These are phyloP conservation scores for Caenorhabditis japonica DNA, from an alignment of 2,888 invertebrate genomes.

Conservation along the genomic window DNA sequence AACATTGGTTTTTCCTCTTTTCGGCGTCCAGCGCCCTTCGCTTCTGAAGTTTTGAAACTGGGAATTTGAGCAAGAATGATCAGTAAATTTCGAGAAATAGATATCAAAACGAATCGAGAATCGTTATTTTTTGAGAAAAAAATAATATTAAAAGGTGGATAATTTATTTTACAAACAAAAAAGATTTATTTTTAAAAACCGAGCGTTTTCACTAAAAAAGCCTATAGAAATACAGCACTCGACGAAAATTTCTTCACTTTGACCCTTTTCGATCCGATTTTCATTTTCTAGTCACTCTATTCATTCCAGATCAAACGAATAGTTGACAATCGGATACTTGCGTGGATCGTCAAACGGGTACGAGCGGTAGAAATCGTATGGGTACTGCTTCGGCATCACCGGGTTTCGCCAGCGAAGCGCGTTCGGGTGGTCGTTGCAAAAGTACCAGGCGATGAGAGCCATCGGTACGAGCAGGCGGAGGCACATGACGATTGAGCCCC, in stretches of 20 bases:
- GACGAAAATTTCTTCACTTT: no score
- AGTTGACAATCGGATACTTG: slow-evolving; percentile 75
- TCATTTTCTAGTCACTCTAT: background rate
- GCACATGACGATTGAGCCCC: slow-evolving; percentile 63
- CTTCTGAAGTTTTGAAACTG: slow-evolving; percentile 2
- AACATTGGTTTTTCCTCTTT: no score
- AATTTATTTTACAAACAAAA: slow-evolving; percentile 41
- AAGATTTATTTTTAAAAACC: slow-evolving; percentile 20
- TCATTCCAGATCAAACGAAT: slow-evolving; percentile 73
- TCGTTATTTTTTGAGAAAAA: background rate
- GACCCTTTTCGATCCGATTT: slow-evolving; percentile 14
- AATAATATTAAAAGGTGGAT: background rate
- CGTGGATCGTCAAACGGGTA: slow-evolving; percentile 74
- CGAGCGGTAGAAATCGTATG: slow-evolving; percentile 75
- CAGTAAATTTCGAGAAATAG: slow-evolving; percentile 2
- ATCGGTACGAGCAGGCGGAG: slow-evolving; percentile 71
- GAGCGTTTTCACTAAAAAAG: slow-evolving; percentile 20
- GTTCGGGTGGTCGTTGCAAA: slow-evolving; percentile 66
- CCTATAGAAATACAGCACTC: slow-evolving; percentile 11
- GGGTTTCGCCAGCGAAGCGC: slow-evolving; percentile 72
- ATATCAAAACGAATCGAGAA: slow-evolving; percentile 10
- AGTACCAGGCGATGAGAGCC: slow-evolving; percentile 67
- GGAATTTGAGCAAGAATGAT: background rate
- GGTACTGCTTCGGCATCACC: slow-evolving; percentile 75
- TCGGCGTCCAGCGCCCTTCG: slow-evolving; percentile 41